Evolutionary conservation across 2,888 invertebrate species (phyloP), one percentile per base, ranked within the genome.

Genomic region (Stomorhina lunata): DNA sequence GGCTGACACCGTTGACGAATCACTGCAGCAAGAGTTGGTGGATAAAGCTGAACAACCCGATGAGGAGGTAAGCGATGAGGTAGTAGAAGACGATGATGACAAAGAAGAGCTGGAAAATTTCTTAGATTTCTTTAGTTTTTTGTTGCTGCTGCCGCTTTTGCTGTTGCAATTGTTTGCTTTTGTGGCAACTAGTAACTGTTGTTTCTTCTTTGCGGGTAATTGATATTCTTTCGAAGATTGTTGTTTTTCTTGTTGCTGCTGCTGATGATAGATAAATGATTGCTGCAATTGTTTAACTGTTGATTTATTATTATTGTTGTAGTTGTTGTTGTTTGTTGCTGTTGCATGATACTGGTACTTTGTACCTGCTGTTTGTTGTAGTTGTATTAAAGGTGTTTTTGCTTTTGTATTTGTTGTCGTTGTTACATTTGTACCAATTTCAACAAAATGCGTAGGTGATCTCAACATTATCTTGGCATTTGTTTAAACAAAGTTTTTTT

Each of bases 381-480:
- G 61, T 66, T 85, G 78, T 81, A 84, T 81, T 55, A 84, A 72
- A 73, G 84, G 84, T 59, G 84, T 43, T 73, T 86, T 73, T 71
- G 63, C 84, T 59, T 68, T 86, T 65, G 63, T 80, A n/a, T n/a
- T n/a, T 75, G 84, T 84, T 81, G 86, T 76, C 10, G 37, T 37
- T 40, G 77, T 77, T 77, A 43, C 53, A 84, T 88, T 87, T 84
- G 89, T 88, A 88, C 91, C 90, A 85, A 91, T 90, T 88, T 90
- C 91, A 88, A 91, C 89, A 87, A 91, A 88, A 87, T 92, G 92
- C 87, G 91, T 92, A 91, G 91, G 92, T 88, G 92, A 92, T 91
- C 90, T 92, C 92, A 90, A 92, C 92, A 92, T 90, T 89, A 90
- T 84, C 86, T 85, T 66, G 69, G 72, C 81, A 81, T 72, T 83